Percentiles rank a stretch among this genome's conserved stretches.
phyloP scores from a whole-genome alignment of 2,797 vertebrate species.

The Luscinia luscinia region DNA sequence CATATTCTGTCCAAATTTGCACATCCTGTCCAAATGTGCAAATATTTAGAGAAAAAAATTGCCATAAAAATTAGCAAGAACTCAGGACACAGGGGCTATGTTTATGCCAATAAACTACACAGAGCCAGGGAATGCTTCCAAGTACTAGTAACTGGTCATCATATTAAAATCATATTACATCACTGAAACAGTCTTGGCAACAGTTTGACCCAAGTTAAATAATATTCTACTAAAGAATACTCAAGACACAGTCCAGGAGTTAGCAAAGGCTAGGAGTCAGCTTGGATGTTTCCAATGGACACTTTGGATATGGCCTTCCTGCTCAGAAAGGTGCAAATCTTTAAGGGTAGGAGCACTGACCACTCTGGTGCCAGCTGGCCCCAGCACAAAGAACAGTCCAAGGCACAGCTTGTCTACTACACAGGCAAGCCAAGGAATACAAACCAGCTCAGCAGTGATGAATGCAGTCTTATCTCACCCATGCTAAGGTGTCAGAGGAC shows the following conservation, averaged over 20 bases:
- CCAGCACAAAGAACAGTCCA: fast-evolving
- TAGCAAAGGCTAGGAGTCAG: background rate
- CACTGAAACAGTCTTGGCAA: background rate
- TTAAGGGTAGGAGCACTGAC: background rate
- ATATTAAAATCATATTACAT: background rate
- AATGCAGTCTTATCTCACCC: background rate
- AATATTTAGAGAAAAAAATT: background rate
- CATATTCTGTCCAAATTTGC: background rate
- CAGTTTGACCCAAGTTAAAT: background rate
- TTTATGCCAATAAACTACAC: constrained; percentile 8
- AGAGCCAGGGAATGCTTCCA: background rate
- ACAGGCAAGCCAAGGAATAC: background rate
- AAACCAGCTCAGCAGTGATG: background rate
- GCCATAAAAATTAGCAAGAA: constrained; percentile 7
- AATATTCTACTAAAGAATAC: background rate
- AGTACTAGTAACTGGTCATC: background rate
- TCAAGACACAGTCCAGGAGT: background rate
- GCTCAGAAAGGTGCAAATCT: background rate
- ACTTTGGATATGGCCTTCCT: background rate
- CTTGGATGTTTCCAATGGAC: background rate
- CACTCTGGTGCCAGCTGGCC: constrained; percentile 11
- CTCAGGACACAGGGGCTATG: background rate
- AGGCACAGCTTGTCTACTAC: background rate
- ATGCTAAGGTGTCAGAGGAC: background rate
- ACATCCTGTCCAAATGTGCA: background rate